Evolutionary conservation across 2,113 vertebrate genomes (phyloP), one percentile per base, ranked within the genome.

Genomic region (Salminus brasiliensis): DNA sequence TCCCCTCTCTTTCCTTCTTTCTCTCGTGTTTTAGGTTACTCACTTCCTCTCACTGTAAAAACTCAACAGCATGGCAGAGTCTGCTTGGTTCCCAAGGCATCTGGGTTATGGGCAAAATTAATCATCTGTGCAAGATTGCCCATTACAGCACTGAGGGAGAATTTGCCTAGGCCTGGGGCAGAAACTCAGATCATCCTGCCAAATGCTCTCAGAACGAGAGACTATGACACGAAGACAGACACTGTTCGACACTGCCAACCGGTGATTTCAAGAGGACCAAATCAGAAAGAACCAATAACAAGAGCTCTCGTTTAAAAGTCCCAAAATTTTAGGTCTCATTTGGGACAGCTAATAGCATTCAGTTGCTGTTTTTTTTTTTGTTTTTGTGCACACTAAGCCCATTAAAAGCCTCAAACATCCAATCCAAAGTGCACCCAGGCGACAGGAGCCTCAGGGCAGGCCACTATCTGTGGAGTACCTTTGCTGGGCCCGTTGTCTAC

Each of bases 41-140:
- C 57, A 68, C 63, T 52, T n/a, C 27, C 49, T 27, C 52, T n/a
- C 30, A 72, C 41, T 80, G 29, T 49, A 45, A 74, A 59, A 62
- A 34, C n/a, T 29, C 52, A 15, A 23, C 36, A 41, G 59, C 71
- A 70, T 41, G 53, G 47, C 72, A 55, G 60, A n/a, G 57, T n/a
- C 34, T 47, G 53, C 23, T 80, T 21, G 29, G 72, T 62, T 73
- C 68, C 62, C 21, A 32, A 62, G 73, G 68, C 66, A 76, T 60
- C 47, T 30, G 16, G 53, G 65, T 74, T 53, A 71, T 76, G 45
- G 74, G 30, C 55, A 53, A 32, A 62, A 81, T 76, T 71, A 81
- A 76, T 76, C 73, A 81, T 71, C 55, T 62, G 65, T 52, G 55
- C 41, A 62, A 75, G 72, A 45, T 43, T 81, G 72, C 30, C 66